phyloP scores from a whole-genome alignment of 1,140 invertebrate genomes.

The Ceratina australensis region DNA sequence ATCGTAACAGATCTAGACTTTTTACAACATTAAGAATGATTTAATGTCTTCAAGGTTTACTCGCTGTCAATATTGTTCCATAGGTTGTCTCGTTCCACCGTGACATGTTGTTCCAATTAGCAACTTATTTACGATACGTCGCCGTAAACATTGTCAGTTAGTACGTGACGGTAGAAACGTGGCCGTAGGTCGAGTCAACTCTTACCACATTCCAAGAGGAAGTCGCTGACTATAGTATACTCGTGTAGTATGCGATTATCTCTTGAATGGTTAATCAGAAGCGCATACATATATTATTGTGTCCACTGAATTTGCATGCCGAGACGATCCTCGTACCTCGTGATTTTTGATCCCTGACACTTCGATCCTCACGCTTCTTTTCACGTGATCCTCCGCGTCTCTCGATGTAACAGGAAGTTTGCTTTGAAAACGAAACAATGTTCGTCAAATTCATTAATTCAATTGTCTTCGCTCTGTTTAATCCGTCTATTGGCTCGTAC shows the following conservation, averaged over 20 bases:
- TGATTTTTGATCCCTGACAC: neutral
- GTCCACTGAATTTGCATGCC: neutral
- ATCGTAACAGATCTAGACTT: too few species aligned
- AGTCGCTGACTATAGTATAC: neutral
- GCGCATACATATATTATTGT: neutral
- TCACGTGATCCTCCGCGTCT: too few species aligned
- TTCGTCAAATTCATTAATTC: too few species aligned
- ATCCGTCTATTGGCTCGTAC: too few species aligned
- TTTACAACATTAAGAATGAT: too few species aligned
- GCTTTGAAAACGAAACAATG: too few species aligned
- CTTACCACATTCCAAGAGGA: conserved; percentile 3
- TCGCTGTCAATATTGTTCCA: too few species aligned
- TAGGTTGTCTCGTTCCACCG: too few species aligned
- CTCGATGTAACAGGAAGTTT: neutral
- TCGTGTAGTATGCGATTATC: neutral
- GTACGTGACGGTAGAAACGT: too few species aligned
- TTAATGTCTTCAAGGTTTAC: too few species aligned
- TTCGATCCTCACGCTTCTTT: neutral
- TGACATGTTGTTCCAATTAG: neutral
- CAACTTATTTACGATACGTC: neutral
- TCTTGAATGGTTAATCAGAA: conserved; percentile 3
- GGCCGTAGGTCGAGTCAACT: conserved; percentile 4
- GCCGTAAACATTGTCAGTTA: neutral
- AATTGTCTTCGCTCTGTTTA: too few species aligned
- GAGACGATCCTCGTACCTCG: neutral